These are phyloP conservation scores for Drosophila greeni DNA, from an alignment of 2,888 invertebrate genomes.

Conservation along the genomic window DNA sequence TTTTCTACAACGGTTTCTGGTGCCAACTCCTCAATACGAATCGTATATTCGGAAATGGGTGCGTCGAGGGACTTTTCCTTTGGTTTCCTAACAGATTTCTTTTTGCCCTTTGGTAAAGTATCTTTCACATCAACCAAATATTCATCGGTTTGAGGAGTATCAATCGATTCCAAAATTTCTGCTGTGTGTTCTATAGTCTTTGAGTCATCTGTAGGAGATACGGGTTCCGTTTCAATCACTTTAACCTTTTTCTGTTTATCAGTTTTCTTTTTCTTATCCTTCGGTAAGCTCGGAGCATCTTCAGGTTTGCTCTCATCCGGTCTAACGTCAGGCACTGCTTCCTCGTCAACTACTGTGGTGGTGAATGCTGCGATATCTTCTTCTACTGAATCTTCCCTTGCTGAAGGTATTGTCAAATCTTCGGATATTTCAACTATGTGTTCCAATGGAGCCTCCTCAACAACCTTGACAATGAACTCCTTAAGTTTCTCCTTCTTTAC, in stretches of 20 bases:
- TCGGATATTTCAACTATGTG: constrained; percentile 50
- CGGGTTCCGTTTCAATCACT: constrained; percentile 40
- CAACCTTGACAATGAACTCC: constrained; percentile 70
- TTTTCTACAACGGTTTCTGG: constrained; percentile 77
- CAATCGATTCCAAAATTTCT: constrained; percentile 73
- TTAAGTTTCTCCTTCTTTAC: constrained; percentile 68
- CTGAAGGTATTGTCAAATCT: constrained; percentile 31
- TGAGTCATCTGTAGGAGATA: constrained; percentile 5
- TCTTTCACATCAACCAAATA: constrained; percentile 56
- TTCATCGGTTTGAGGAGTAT: constrained; percentile 73
- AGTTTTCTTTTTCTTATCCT: constrained; percentile 73
- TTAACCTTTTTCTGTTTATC: constrained; percentile 47
- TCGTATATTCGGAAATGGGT: constrained; percentile 55
- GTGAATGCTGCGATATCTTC: constrained; percentile 53
- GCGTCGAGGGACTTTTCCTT: constrained; percentile 35
- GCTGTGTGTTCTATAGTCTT: constrained; percentile 74
- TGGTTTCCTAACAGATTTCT: constrained; percentile 54
- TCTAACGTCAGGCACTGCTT: constrained; percentile 78
- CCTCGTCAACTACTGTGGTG: constrained; percentile 73
- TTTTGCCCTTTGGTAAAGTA: constrained; percentile 52
- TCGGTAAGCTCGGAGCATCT: neutral
- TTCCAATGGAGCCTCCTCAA: constrained; percentile 70
- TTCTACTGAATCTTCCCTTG: constrained; percentile 32
- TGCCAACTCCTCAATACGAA: constrained; percentile 70
- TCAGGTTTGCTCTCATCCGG: constrained; percentile 73